phyloP scores from a whole-genome alignment of 2,888 invertebrate species.

The Tipula helvola region DNA sequence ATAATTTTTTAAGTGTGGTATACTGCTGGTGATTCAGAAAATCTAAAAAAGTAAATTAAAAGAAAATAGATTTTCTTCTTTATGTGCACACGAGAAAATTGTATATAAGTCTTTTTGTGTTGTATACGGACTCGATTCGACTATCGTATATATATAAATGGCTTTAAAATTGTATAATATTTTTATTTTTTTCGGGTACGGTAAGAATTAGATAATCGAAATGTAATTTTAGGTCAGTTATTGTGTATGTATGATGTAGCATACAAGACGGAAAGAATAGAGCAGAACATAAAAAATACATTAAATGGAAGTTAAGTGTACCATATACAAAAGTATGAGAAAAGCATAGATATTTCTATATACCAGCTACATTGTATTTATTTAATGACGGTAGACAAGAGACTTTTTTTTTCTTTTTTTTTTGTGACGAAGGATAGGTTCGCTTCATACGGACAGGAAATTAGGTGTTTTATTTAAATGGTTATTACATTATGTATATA shows the following conservation, averaged over 20 bases:
- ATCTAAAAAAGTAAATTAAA: neutral
- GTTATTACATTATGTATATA: neutral
- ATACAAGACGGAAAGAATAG: neutral
- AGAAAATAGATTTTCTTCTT: neutral
- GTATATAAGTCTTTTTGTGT: neutral
- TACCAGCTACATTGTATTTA: neutral
- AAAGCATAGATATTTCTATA: neutral
- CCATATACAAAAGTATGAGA: neutral
- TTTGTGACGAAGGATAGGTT: neutral
- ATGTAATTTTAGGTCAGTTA: neutral
- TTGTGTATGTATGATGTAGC: neutral
- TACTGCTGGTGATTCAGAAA: neutral
- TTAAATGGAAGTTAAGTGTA: neutral
- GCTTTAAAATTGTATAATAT: neutral
- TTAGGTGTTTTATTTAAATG: neutral
- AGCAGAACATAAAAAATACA: neutral
- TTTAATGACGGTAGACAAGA: slow-evolving; percentile 4
- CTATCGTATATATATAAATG: neutral
- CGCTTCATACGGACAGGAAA: neutral
- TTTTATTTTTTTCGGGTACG: neutral
- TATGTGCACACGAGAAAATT: neutral
- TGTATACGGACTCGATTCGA: neutral
- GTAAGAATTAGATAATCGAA: neutral
- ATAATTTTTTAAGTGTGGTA: neutral
- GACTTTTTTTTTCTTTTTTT: neutral